Conservation (phyloP, 2,888 invertebrate species). For the Tipula confusa region DNA sequence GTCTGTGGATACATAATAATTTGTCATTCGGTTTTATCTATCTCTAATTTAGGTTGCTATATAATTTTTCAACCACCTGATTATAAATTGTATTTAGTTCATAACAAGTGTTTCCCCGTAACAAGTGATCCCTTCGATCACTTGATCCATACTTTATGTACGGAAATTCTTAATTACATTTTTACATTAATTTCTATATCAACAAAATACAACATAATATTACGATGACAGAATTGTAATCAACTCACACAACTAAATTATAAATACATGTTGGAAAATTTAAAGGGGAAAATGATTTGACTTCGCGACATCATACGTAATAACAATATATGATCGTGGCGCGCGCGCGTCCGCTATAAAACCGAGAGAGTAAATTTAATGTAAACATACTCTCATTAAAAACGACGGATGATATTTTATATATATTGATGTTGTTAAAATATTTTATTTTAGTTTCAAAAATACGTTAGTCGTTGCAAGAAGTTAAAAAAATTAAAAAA, state of each 20-base stretch:
- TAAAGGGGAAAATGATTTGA: not conserved
- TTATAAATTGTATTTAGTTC: not conserved
- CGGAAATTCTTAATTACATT: constrained; percentile 3
- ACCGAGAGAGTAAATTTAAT: not conserved
- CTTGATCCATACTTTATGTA: not conserved
- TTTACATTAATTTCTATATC: not conserved
- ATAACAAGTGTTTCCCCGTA: not conserved
- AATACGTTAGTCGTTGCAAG: not conserved
- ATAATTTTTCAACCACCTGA: not conserved
- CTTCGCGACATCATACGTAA: not conserved
- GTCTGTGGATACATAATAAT: no score
- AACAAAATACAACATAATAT: not conserved
- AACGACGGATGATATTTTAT: not conserved
- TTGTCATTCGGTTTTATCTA: no score
- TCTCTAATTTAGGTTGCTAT: no score
- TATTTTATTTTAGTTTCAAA: not conserved
- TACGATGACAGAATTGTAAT: not conserved
- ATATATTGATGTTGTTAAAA: not conserved
- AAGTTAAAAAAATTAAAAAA: not conserved
- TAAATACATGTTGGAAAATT: not conserved
- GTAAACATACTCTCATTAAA: not conserved
- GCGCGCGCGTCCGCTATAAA: not conserved
- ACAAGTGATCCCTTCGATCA: not conserved
- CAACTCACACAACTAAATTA: not conserved
- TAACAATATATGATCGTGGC: not conserved